Conservation (phyloP, 2,888 invertebrate genomes). For the Sarcophaga caerulescens region DNA sequence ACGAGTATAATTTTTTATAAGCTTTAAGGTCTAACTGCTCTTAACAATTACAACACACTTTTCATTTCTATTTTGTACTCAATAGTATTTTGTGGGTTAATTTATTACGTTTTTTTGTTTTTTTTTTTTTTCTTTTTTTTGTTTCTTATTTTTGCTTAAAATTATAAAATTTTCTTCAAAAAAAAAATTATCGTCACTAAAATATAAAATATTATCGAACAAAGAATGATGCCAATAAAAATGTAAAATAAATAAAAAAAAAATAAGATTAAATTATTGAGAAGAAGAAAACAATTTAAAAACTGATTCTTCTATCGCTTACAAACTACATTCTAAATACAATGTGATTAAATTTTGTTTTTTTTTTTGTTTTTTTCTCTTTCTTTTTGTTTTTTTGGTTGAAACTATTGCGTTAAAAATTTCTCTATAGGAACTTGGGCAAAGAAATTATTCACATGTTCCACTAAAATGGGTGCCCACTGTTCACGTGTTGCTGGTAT, state of each 20-base stretch:
- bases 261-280: slow-evolving; percentile 8
- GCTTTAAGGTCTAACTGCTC: too few relatives aligned
- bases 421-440: slow-evolving; percentile 79
- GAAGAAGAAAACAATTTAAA: neutral
- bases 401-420: slow-evolving; percentile 73
- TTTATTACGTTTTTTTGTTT: slow-evolving; percentile 23
- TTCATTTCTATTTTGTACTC: too few relatives aligned
- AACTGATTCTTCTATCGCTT: neutral
- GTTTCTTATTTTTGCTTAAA: too few relatives aligned
- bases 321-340: slow-evolving; percentile 22
- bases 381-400: slow-evolving; percentile 28
- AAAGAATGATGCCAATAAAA: slow-evolving; percentile 10
- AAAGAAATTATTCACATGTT: slow-evolving; percentile 79
- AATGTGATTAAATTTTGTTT: neutral
- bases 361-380: neutral
- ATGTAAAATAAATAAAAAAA: slow-evolving; percentile 43
- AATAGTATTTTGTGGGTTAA: neutral
- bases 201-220: too few relatives aligned
- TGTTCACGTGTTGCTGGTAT: slow-evolving; percentile 81
- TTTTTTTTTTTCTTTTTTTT: neutral
- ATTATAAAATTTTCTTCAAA: too few relatives aligned
- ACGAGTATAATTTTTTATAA: too few relatives aligned
- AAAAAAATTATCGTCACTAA: too few relatives aligned
- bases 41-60: too few relatives aligned
- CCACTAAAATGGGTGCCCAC: slow-evolving; percentile 79